Evolutionary conservation across 2,797 vertebrate species (phyloP).

Genomic region (Ptychobarbus kaznakovi): DNA sequence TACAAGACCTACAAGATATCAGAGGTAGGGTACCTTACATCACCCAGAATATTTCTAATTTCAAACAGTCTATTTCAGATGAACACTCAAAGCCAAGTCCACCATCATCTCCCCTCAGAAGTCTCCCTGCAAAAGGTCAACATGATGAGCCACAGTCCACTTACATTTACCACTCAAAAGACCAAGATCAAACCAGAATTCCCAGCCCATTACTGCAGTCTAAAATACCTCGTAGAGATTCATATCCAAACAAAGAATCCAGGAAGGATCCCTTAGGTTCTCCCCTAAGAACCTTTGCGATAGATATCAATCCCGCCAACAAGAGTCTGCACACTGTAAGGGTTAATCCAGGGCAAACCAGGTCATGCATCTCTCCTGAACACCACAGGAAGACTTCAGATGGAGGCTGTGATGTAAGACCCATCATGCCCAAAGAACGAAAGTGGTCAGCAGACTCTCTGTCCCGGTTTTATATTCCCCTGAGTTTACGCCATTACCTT

Average conservation of each 20-base stretch:
- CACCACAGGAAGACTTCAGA: conserved; percentile 45
- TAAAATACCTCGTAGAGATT: conserved; percentile 70
- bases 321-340: conserved; percentile 32
- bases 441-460: conserved; percentile 43
- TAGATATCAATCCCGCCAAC: conserved; percentile 61
- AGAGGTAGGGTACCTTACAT: conserved; percentile 31
- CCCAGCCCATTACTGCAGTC: conserved; percentile 67
- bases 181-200: conserved; percentile 56
- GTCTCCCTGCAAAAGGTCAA: conserved; percentile 39
- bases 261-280: conserved; percentile 58
- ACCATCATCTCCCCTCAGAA: conserved; percentile 36
- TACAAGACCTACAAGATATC: conserved; percentile 22
- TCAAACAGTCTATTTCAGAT: conserved; percentile 28
- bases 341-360: conserved; percentile 14
- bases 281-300: conserved; percentile 70
- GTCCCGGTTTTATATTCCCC: conserved; percentile 65
- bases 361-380: background rate
- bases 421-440: conserved; percentile 33
- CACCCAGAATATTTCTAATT: conserved; percentile 10
- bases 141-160: conserved; percentile 57
- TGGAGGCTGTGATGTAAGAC: background rate
- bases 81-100: conserved; percentile 47
- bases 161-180: conserved; percentile 64
- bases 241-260: conserved; percentile 61
- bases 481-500: conserved; percentile 66